Evolutionary conservation across 2,113 vertebrate genomes (phyloP), one percentile per base, ranked within the genome.

Genomic region (Passer montanus): DNA sequence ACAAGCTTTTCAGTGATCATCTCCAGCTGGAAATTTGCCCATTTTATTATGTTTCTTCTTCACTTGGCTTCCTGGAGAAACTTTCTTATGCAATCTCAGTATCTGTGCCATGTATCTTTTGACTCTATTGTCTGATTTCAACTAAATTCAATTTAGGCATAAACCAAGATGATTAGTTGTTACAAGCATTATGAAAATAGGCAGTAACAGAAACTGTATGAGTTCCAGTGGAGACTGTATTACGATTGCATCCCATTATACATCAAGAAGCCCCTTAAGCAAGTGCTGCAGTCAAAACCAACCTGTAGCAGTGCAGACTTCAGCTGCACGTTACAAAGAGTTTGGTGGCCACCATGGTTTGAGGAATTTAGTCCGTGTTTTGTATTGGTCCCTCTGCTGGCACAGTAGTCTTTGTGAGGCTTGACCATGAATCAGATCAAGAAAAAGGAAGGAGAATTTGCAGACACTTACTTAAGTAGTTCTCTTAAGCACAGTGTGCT

Each of bases 11-110:
- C 10, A 8, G n/a, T 72, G 73, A 87, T 78, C 60, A 47, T 86
- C 73, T 88, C 77, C 78, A 90, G 11, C 44, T 95, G 91, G 93
- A 90, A 90, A 70, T 58, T 50, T 76, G 69, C 89, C 84, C 28
- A 11, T 59, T 95, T 75, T 73, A n/a, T 56, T 82, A 26, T 49
- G 6, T 63, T 75, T 41, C 41, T 68, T 82, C 60, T 92, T 63
- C 43, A 41, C 15, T 62, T 91, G 26, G 33, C 63, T 93, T 90
- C 33, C 72, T 86, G 52, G 47, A 83, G 73, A 90, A 89, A 52
- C 63, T 59, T 2, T 21, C 47, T 95, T 90, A 62, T 55, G 72
- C 52, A 96, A 63, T 95, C 2, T 0, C 31, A 26, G 21, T 90
- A 62, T 92, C 94, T 93, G 43, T 68, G 49, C 31, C 77, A 17